These are phyloP conservation scores for Gari tellinella DNA, from an alignment of 2,888 invertebrate genomes.

Conservation along the genomic window DNA sequence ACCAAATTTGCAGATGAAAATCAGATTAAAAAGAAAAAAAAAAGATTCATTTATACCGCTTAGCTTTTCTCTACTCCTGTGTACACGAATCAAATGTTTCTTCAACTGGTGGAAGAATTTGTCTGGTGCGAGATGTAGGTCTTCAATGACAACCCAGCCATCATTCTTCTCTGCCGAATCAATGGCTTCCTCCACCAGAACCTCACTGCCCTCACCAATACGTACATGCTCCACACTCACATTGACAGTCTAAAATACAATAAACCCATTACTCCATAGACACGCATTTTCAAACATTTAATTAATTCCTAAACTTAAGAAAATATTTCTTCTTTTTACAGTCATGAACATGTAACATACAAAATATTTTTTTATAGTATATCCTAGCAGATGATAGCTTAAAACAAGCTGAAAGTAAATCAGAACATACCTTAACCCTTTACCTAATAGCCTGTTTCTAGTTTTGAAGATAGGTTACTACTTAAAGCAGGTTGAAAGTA, in stretches of 20 bases:
- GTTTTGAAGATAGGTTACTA: too few relatives aligned
- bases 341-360: too few relatives aligned
- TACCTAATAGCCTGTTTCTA: too few relatives aligned
- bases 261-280: too few relatives aligned
- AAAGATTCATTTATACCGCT: slow-evolving; percentile 22
- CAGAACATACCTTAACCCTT: too few relatives aligned
- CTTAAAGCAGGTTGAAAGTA: too few relatives aligned
- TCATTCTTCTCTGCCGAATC: slow-evolving; percentile 79
- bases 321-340: neutral
- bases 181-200: slow-evolving; percentile 74
- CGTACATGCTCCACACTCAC: slow-evolving; percentile 70
- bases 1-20: too few relatives aligned
- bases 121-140: slow-evolving; percentile 77
- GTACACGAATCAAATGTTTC: slow-evolving; percentile 73
- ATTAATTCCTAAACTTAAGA: neutral
- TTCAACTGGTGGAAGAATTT: slow-evolving; percentile 73
- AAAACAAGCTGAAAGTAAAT: too few relatives aligned
- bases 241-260: slow-evolving; percentile 49
- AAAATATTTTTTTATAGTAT: too few relatives aligned
- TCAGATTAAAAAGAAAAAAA: too few relatives aligned
- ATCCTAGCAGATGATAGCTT: too few relatives aligned
- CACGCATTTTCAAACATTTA: too few relatives aligned
- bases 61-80: slow-evolving; percentile 68
- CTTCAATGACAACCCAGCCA: slow-evolving; percentile 81
- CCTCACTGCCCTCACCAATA: slow-evolving; percentile 77